These are phyloP conservation scores for Rhynchophorus ferrugineus DNA, from an alignment of 1,140 invertebrate genomes.

Conservation along the genomic window DNA sequence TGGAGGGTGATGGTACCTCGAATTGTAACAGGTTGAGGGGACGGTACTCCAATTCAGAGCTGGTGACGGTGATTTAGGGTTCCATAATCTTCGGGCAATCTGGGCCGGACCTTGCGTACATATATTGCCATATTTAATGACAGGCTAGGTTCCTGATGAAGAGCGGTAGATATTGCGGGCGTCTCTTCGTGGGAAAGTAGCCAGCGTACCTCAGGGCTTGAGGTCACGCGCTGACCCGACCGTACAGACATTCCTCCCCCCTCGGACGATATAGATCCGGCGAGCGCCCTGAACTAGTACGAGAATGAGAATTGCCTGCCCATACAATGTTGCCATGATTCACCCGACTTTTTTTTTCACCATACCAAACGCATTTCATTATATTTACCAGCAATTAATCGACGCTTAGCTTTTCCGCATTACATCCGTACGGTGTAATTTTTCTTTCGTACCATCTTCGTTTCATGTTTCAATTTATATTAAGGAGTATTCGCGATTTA, in stretches of 20 bases:
- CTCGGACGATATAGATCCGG: slow-evolving; percentile 38
- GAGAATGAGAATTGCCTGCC: slow-evolving; percentile 14
- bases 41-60: background rate
- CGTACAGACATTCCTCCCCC: slow-evolving; percentile 23
- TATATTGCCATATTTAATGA: slow-evolving; percentile 44
- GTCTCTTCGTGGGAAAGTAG: slow-evolving; percentile 42
- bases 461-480: too few species aligned
- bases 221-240: slow-evolving; percentile 41
- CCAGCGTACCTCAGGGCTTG: slow-evolving; percentile 41
- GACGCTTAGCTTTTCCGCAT: too few species aligned
- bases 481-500: too few species aligned
- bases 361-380: too few species aligned
- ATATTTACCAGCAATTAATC: too few species aligned
- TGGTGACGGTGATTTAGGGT: background rate
- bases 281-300: slow-evolving; percentile 34
- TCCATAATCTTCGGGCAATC: background rate
- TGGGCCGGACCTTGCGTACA: slow-evolving; percentile 19
- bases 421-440: too few species aligned
- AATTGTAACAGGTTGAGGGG: too few species aligned
- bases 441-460: too few species aligned
- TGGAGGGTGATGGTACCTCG: too few species aligned
- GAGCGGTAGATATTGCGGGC: slow-evolving; percentile 43
- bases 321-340: slow-evolving; percentile 4
- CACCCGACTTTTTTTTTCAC: background rate
- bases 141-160: slow-evolving; percentile 41